These are phyloP conservation scores for Pammene aurita DNA, from an alignment of 2,888 invertebrate genomes.

Conservation along the genomic window DNA sequence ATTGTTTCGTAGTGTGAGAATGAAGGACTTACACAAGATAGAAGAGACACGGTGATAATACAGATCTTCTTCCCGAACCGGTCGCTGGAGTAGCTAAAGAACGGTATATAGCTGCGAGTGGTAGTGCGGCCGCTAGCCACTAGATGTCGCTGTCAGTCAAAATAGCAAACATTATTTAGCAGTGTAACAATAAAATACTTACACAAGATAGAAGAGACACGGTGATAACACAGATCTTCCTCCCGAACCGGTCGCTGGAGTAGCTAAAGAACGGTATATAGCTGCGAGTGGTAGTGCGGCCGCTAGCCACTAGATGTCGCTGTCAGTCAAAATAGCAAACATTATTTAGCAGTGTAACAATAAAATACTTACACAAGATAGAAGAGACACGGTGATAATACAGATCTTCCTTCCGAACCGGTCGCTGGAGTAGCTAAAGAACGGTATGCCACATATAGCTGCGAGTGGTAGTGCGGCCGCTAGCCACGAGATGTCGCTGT, in stretches of 20 bases:
- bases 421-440: constrained; percentile 77
- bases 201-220: constrained; percentile 78
- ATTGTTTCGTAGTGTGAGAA: too few species aligned
- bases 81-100: constrained; percentile 69
- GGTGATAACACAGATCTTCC: constrained; percentile 76
- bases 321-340: background rate
- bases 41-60: constrained; percentile 75
- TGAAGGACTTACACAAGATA: constrained; percentile 81
- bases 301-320: background rate
- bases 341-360: background rate
- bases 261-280: constrained; percentile 54
- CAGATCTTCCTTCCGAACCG: constrained; percentile 75
- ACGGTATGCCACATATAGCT: constrained; percentile 76
- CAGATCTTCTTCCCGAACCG: constrained; percentile 75
- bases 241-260: constrained; percentile 71
- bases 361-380: constrained; percentile 73
- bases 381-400: constrained; percentile 75
- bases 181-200: constrained; percentile 52
- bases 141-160: background rate
- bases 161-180: background rate
- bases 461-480: constrained; percentile 79
- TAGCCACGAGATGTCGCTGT: constrained; percentile 74
- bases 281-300: background rate
- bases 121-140: background rate
- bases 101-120: background rate